Evolutionary conservation across 2,888 invertebrate genomes (phyloP), one percentile per base, ranked within the genome.

Genomic region (Zygaena filipendulae): DNA sequence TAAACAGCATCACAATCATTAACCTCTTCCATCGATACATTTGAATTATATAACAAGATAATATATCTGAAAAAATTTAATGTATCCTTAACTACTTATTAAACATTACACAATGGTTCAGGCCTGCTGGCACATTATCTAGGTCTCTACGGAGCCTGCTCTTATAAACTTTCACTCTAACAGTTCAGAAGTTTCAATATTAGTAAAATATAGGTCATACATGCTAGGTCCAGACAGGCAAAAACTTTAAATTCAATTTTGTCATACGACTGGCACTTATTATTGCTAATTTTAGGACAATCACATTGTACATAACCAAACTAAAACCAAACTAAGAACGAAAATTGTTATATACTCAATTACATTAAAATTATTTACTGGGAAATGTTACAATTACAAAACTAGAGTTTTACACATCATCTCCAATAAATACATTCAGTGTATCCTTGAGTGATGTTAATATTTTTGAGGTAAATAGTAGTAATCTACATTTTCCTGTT

Each of bases 11-110:
- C 53, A 50, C 54, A n/a, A 54, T 53, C 53, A 59, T 59, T 57
- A 69, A 69, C 68, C 55, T 60, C 62, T 57, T n/a, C 59, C 54
- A 59, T 57, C 51, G 67, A 75, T 77, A 80, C 75, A 77, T 66
- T 74, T 79, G 68, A 77, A 75, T 69, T 71, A 79, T 74, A 77
- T 81, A 81, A 81, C 80, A 80, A 80, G 75, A 75, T 77, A 75
- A 77, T 80, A 81, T 77, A 79, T 79, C 70, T 80, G 79, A 79
- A 75, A 75, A 67, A 69, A 66, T 77, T 74, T 70, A 70, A 75
- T 75, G 71, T 72, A 69, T 69, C 59, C 74, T 71, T 77, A 74
- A 69, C 58, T 67, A n/a, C n/a, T n/a, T n/a, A 68, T 64, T 71
- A 69, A 72, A 71, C 69, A 69, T 75, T 70, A 71, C 66, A 70